phyloP scores from a whole-genome alignment of 2,888 invertebrate genomes.

The Isotomurus palustris region DNA sequence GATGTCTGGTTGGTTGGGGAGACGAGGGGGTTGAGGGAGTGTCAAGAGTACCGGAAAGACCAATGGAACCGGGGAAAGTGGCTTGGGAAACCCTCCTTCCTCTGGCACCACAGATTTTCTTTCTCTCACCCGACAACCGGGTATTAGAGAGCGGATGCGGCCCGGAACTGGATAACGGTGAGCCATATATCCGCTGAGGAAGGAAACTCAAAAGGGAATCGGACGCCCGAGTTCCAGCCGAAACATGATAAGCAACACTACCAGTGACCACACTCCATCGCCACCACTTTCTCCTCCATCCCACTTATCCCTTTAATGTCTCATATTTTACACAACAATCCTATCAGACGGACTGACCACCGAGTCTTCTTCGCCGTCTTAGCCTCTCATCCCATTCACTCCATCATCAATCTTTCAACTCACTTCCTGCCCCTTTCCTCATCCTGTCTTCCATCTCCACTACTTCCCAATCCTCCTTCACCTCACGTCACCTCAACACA shows the following conservation, averaged over 20 bases:
- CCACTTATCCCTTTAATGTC: not conserved
- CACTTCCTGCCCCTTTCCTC: slow-evolving; percentile 29
- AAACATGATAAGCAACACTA: slow-evolving; percentile 46
- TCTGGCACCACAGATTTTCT: slow-evolving; percentile 38
- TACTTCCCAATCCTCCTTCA: slow-evolving; percentile 28
- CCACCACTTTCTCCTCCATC: slow-evolving; percentile 12
- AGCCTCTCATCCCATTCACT: slow-evolving; percentile 6
- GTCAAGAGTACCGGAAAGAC: slow-evolving; percentile 47
- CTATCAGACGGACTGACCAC: not conserved
- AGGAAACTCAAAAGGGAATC: slow-evolving; percentile 47
- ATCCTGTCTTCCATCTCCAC: slow-evolving; percentile 22
- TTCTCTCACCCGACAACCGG: slow-evolving; percentile 46
- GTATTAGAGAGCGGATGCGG: slow-evolving; percentile 46
- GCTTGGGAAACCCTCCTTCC: slow-evolving; percentile 47
- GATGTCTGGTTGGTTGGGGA: slow-evolving; percentile 33
- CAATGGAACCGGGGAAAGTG: slow-evolving; percentile 47
- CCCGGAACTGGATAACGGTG: slow-evolving; percentile 47
- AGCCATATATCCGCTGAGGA: slow-evolving; percentile 47
- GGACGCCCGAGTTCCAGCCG: slow-evolving; percentile 46
- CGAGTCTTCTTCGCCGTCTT: not conserved
- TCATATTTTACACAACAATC: not conserved
- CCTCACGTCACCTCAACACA: slow-evolving; percentile 25
- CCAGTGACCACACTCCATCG: slow-evolving; percentile 43
- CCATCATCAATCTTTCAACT: slow-evolving; percentile 38
- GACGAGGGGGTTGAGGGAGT: slow-evolving; percentile 45